Evolutionary conservation across 2,888 invertebrate species (phyloP).

Genomic region (Euproctis similis): DNA sequence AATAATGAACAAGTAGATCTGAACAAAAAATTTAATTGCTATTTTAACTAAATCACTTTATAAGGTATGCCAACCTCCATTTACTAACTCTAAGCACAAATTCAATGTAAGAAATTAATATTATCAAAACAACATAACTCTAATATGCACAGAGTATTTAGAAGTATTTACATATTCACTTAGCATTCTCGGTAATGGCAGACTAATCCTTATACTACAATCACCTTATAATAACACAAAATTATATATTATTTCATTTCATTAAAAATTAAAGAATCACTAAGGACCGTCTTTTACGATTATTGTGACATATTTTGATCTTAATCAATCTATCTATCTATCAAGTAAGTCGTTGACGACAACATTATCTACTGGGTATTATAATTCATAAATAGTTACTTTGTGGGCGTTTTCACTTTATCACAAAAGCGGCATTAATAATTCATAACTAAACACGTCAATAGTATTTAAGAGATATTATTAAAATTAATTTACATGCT

Average conservation of each 20-base stretch:
- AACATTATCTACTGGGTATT: constrained; percentile 17
- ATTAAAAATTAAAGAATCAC: constrained; percentile 31
- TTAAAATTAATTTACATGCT: constrained; percentile 32
- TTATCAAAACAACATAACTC: constrained; percentile 44
- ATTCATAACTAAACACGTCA: constrained; percentile 34
- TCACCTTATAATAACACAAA: constrained; percentile 43
- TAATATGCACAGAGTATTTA: constrained; percentile 33
- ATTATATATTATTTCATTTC: constrained; percentile 28
- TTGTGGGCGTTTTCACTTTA: constrained; percentile 29
- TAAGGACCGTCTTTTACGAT: constrained; percentile 23
- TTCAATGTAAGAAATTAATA: constrained; percentile 48
- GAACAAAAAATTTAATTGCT: constrained; percentile 66
- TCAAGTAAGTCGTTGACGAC: constrained; percentile 20
- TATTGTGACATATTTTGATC: constrained; percentile 30
- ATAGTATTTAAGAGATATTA: constrained; percentile 30
- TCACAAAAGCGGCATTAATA: constrained; percentile 42
- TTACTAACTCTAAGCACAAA: constrained; percentile 49
- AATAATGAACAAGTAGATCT: constrained; percentile 26
- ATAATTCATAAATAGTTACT: constrained; percentile 18
- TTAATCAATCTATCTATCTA: constrained; percentile 20
- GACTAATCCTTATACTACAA: constrained; percentile 51
- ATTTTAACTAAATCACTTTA: constrained; percentile 65
- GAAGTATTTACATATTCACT: constrained; percentile 62
- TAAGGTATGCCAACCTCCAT: constrained; percentile 53
- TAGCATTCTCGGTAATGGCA: constrained; percentile 48